Conservation (phyloP, 2,113 vertebrate species). For the Sprattus sprattus region DNA sequence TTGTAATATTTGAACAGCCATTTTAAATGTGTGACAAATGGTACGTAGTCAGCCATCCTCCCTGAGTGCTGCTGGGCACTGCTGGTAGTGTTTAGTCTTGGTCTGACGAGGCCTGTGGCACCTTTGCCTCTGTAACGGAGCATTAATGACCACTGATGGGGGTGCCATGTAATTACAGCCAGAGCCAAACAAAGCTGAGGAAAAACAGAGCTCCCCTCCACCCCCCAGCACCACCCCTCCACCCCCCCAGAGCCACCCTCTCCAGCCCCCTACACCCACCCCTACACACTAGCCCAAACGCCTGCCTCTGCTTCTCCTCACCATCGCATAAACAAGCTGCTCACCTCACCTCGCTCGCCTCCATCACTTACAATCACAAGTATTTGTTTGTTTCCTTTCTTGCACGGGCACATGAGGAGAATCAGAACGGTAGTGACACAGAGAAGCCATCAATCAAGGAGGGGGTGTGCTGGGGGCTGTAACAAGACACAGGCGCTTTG, state of each 20-base stretch:
- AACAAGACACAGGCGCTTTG: slow-evolving; percentile 30
- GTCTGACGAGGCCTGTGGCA: slow-evolving; percentile 56
- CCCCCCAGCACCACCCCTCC: not conserved
- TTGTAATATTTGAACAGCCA: not conserved
- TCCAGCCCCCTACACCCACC: not conserved
- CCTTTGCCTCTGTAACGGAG: slow-evolving; percentile 10
- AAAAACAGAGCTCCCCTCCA: slow-evolving; percentile 63
- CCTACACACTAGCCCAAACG: not conserved
- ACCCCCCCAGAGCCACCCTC: slow-evolving; percentile 23
- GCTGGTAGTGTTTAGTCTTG: slow-evolving; percentile 61
- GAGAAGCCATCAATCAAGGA: slow-evolving; percentile 51
- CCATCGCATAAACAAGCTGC: slow-evolving; percentile 65
- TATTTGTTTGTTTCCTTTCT: slow-evolving; percentile 68
- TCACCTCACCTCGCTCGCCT: slow-evolving; percentile 46
- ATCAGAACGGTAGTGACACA: slow-evolving; percentile 51
- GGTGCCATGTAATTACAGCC: slow-evolving; percentile 65
- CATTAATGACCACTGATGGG: slow-evolving; percentile 35
- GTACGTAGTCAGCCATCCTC: not conserved
- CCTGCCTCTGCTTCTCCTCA: not conserved
- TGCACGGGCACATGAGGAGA: slow-evolving; percentile 40
- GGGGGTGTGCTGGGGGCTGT: slow-evolving; percentile 4
- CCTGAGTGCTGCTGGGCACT: not conserved
- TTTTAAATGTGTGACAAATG: not conserved
- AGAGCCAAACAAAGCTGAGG: slow-evolving; percentile 60
- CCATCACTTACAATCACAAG: slow-evolving; percentile 74